A percentile compares a stretch with the other conserved stretches of the same genome.
Conservation (phyloP, 2,113 vertebrate genomes). For the Sceloporus undulatus region DNA sequence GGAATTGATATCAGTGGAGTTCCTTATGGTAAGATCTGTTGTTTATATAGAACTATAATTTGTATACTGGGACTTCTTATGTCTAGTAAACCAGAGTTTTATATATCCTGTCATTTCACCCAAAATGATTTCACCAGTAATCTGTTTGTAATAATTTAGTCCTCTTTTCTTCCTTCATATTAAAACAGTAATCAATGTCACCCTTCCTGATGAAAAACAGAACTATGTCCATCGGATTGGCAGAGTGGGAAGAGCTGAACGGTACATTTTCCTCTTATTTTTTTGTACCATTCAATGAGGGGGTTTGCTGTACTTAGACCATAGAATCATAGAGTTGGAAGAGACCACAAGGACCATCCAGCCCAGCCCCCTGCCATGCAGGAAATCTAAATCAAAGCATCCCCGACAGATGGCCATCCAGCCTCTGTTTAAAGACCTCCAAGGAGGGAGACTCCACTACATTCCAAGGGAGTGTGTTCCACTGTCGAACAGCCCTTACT, state of each 20-base stretch:
- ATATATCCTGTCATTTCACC: background rate
- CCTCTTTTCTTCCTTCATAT: background rate
- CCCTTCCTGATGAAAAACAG: conserved; percentile 97
- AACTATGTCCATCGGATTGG: conserved; percentile 98
- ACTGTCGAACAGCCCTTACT: too few relatives aligned
- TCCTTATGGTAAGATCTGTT: conserved; percentile 87
- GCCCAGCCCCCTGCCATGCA: too few relatives aligned
- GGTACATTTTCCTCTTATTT: conserved; percentile 72
- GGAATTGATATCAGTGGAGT: conserved; percentile 96
- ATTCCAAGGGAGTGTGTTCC: too few relatives aligned
- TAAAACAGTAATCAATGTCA: conserved; percentile 94
- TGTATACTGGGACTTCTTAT: background rate
- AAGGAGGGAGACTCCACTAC: too few relatives aligned
- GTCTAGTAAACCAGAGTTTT: background rate
- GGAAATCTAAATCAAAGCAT: too few relatives aligned
- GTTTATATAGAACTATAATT: background rate
- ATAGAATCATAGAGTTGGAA: too few relatives aligned
- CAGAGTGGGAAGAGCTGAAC: conserved; percentile 95
- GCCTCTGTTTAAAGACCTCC: too few relatives aligned
- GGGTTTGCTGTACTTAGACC: background rate
- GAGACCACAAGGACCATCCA: background rate
- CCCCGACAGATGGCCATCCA: too few relatives aligned
- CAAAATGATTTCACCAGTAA: background rate
- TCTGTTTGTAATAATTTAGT: background rate
- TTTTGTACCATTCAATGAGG: background rate